Conservation (phyloP, 1,140 invertebrate genomes). For the Glomeris maerens region DNA sequence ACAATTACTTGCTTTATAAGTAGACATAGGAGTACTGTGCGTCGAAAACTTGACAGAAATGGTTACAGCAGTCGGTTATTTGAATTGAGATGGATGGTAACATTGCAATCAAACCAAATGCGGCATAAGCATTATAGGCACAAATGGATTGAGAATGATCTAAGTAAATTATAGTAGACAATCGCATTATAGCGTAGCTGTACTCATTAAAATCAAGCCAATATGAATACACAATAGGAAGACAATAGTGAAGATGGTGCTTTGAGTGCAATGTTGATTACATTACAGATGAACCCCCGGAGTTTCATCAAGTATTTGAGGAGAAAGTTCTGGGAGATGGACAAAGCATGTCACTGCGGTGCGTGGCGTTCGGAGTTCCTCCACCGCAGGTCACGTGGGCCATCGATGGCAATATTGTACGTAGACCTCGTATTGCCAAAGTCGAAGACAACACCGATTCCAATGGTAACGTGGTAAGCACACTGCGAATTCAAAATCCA, state of each 20-base stretch:
- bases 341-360: slow-evolving; percentile 1
- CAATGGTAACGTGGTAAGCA: slow-evolving; percentile 5
- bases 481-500: background rate
- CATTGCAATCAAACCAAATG: too few relatives aligned
- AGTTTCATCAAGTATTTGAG: background rate
- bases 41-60: too few relatives aligned
- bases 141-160: too few relatives aligned
- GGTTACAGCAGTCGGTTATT: too few relatives aligned
- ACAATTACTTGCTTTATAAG: too few relatives aligned
- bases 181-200: too few relatives aligned
- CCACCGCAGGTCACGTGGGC: background rate
- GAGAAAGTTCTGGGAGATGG: background rate
- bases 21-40: too few relatives aligned
- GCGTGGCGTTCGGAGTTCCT: slow-evolving; percentile 1
- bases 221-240: too few relatives aligned
- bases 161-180: too few relatives aligned
- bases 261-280: slow-evolving; percentile 1
- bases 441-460: background rate
- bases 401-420: slow-evolving; percentile 2
- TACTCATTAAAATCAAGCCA: too few relatives aligned
- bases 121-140: too few relatives aligned
- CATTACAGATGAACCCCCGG: background rate
- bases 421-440: background rate
- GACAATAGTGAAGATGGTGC: background rate
- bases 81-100: too few relatives aligned